Evolutionary conservation across 2,113 vertebrate species (phyloP), one percentile per base, ranked within the genome.

Genomic region (Notarius lentiginosus): DNA sequence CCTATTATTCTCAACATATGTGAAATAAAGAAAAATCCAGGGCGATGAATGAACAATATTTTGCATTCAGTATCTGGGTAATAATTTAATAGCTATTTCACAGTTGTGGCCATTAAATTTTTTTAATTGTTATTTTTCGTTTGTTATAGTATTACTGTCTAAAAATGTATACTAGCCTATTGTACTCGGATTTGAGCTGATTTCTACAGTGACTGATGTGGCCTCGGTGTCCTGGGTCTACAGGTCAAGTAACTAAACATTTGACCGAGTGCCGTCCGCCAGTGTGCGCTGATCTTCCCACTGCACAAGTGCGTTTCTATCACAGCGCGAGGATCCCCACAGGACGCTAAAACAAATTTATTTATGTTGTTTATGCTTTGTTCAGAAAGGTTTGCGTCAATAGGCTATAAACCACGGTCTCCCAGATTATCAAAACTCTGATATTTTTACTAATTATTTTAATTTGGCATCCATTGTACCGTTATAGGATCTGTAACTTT

Each of bases 401-500:
- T 56, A 56, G 2, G 55, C 11, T 27, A 7, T 53, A 77, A 61
- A 75, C 17, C 7, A 6, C n/a, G 9, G 2, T 34, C 55, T 63
- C n/a, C 14, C 1, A 6, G 30, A 66, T 65, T 53, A n/a, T 85
- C 34, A 61, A 17, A 85, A 1, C 18, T 7, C 7, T 56, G 75
- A 24, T 51, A 79, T 65, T 53, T 22, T 0, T 27, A 77, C 66
- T 27, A 51, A 55, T 80, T 34, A 18, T 18, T 22, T 34, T 22
- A 0, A 22, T 80, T 60, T 1, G 79, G 22, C 79, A 61, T 47
- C 84, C 34, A 20, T n/a, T 76, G 18, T 72, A 60, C 51, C 83
- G 34, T 87, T 79, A 68, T 60, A 47, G 47, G 79, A 68, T 65
- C 20, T 87, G 86, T 84, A 60, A 82, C 73, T 56, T 68, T 88